Evolutionary conservation across 2,797 vertebrate species (phyloP), one percentile per base, ranked within the genome.

Genomic region (Mormyrops attenuatus): DNA sequence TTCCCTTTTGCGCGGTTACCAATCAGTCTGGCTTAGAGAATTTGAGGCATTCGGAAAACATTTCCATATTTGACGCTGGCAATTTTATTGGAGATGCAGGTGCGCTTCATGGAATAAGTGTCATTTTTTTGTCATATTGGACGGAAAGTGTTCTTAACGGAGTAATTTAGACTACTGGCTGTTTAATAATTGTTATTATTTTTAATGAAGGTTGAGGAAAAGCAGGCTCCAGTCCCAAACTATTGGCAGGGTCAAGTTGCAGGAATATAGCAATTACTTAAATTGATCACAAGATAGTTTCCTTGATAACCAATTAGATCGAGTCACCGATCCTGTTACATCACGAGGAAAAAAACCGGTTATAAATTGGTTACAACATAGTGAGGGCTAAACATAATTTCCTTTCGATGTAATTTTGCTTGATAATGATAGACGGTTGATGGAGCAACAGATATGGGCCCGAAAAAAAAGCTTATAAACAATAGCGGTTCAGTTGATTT

Each of bases 251-350:
- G 97, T 98, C 97, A 96, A 97, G 97, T 97, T 97, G 97, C 98
- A 98, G 97, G 98, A 99, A 98, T 98, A 96, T 97, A 94, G 96
- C 98, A 99, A 99, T 99, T 99, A 99, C 97, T 97, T 97, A 97
- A 99, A 99, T 98, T 98, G 98, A 98, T 98, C 97, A 95, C 97
- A 96, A 97, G 97, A 97, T 96, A 96, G 96, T 97, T 98, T 97
- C 96, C 97, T 96, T 97, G 97, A 98, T 99, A 97, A 97, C 97
- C 97, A 98, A 98, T 98, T 98, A 97, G 95, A 98, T 96, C 95
- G 94, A 97, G 97, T 96, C 95, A 95, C 96, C 55, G 97, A 97
- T 99, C 97, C 96, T 95, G 96, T 99, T 98, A 97, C 98, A 97
- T 96, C 95, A 97, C 94, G 95, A 95, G 95, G 96, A 96, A 30